Percentiles rank a stretch among this genome's conserved stretches.
Evolutionary conservation across 53 echinoderm and acorn worm genomes (phyloP).

Genomic region (Crossaster papposus): DNA sequence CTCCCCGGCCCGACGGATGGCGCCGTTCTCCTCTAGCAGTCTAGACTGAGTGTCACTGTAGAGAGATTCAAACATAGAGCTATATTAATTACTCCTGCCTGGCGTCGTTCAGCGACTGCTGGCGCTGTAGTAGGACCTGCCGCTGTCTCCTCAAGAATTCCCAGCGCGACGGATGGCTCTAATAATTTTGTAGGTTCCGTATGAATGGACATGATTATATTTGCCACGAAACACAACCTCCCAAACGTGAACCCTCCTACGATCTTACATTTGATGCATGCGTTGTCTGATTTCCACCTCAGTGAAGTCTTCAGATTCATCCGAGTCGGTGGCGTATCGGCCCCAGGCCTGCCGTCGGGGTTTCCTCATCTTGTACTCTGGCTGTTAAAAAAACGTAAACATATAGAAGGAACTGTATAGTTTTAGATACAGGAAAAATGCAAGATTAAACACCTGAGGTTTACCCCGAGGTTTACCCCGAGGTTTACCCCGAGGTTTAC

Average conservation of each 20-base stretch:
- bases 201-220: too few species aligned
- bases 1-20: slow-evolving; percentile 81
- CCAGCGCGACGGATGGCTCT: slow-evolving; percentile 80
- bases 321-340: slow-evolving; percentile 68
- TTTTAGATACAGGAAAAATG: too few species aligned
- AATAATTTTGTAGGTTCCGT: too few species aligned
- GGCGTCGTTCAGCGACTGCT: slow-evolving; percentile 76
- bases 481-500: too few species aligned
- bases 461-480: too few species aligned
- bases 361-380: slow-evolving; percentile 3
- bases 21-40: slow-evolving; percentile 82
- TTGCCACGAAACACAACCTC: too few species aligned
- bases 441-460: too few species aligned
- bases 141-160: slow-evolving; percentile 86
- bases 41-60: slow-evolving; percentile 74
- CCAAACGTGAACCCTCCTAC: not conserved
- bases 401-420: too few species aligned
- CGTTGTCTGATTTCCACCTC: slow-evolving; percentile 60
- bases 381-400: not conserved
- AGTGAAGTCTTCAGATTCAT: slow-evolving; percentile 76
- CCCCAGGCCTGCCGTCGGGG: slow-evolving; percentile 75
- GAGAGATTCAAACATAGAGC: not conserved
- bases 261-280: slow-evolving; percentile 65
- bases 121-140: slow-evolving; percentile 69
- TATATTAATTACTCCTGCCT: slow-evolving; percentile 52